These are phyloP conservation scores for Mastomys coucha DNA, from an alignment of 2,113 vertebrate species.

Conservation along the genomic window DNA sequence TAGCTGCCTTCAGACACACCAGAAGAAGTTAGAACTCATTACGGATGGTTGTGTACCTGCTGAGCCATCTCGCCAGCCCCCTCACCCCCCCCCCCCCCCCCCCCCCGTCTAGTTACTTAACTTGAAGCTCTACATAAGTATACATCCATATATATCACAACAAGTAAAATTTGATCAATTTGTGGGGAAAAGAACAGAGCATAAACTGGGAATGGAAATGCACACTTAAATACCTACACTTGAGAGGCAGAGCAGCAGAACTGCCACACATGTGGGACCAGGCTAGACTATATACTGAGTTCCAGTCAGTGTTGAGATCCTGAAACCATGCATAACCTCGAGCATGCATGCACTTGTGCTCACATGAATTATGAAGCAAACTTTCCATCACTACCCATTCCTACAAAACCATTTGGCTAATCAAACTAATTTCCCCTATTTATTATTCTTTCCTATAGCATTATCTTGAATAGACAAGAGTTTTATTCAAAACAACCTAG, in stretches of 20 bases:
- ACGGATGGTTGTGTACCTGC: too few relatives aligned
- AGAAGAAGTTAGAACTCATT: too few relatives aligned
- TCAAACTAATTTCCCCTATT: neutral
- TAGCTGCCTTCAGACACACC: too few relatives aligned
- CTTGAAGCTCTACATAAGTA: conserved; percentile 3
- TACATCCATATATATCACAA: neutral
- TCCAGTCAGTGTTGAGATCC: neutral
- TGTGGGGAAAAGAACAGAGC: neutral
- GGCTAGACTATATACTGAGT: neutral
- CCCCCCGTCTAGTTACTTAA: conserved; percentile 26
- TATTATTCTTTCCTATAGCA: conserved; percentile 12
- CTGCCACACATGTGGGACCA: too few relatives aligned
- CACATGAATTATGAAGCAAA: neutral
- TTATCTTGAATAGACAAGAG: conserved; percentile 55
- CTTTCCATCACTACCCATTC: neutral
- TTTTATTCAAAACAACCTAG: conserved; percentile 55
- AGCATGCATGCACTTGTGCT: too few relatives aligned
- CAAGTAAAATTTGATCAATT: conserved; percentile 47
- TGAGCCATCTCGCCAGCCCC: too few relatives aligned
- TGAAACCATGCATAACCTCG: too few relatives aligned
- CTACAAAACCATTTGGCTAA: neutral
- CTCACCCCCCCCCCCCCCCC: too few relatives aligned
- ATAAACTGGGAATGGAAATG: neutral
- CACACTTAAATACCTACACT: neutral
- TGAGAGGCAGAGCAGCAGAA: neutral